These are phyloP conservation scores for Danaus plexippus DNA, from an alignment of 1,140 invertebrate species.

Conservation along the genomic window DNA sequence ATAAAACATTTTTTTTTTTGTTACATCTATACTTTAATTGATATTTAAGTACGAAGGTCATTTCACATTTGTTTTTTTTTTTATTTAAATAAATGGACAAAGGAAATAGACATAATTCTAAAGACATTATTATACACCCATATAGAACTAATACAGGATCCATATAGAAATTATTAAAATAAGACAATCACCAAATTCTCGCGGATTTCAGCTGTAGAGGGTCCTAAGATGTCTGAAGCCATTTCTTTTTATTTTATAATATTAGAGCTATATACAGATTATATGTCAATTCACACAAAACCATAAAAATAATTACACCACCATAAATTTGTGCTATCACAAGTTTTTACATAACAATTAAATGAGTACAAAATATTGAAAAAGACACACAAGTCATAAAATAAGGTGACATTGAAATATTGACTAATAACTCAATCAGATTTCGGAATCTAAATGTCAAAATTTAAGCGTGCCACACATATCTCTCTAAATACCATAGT, in stretches of 20 bases:
- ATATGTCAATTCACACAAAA: slow-evolving; percentile 7
- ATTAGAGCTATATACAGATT: neutral
- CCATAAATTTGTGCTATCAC: no score
- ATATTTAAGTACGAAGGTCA: slow-evolving; percentile 23
- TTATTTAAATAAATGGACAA: no score
- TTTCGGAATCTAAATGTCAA: no score
- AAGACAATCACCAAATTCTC: slow-evolving; percentile 56
- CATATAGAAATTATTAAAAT: neutral
- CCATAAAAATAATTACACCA: slow-evolving; percentile 4
- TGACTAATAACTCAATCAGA: no score
- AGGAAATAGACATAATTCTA: no score
- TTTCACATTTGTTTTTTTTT: neutral
- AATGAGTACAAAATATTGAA: neutral
- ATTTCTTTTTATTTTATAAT: slow-evolving; percentile 28
- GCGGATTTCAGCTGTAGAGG: slow-evolving; percentile 41
- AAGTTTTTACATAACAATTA: neutral
- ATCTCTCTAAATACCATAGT: no score
- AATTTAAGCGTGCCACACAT: no score
- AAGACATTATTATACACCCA: slow-evolving; percentile 9
- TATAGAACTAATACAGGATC: slow-evolving; percentile 11
- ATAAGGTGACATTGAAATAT: slow-evolving; percentile 2
- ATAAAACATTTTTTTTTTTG: no score
- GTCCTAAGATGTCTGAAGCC: slow-evolving; percentile 42
- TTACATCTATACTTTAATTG: no score
- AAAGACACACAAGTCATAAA: slow-evolving; percentile 6